phyloP scores from a whole-genome alignment of 2,113 vertebrate genomes.

The Chaenogobius annularis region DNA sequence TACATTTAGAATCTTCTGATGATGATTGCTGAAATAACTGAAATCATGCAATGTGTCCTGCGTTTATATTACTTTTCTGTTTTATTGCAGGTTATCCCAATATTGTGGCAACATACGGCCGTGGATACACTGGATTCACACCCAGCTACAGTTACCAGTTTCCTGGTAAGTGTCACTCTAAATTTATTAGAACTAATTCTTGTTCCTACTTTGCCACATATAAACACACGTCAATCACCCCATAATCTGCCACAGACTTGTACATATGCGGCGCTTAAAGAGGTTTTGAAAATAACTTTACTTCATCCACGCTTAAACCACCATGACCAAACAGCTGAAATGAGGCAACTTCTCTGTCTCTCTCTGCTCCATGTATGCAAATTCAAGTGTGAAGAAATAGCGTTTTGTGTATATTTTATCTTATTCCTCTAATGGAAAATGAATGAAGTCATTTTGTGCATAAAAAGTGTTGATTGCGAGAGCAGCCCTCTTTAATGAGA shows the following conservation, averaged over 20 bases:
- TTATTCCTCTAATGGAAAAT: constrained; percentile 53
- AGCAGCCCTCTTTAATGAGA: constrained; percentile 50
- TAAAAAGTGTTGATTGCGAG: constrained; percentile 68
- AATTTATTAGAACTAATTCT: constrained; percentile 42
- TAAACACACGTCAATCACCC: constrained; percentile 52
- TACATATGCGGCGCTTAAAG: constrained; percentile 55
- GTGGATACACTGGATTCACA: constrained; percentile 97
- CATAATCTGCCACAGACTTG: constrained; percentile 54
- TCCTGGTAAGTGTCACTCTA: constrained; percentile 85
- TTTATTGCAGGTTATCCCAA: constrained; percentile 92
- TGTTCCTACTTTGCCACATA: constrained; percentile 34
- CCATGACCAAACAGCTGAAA: constrained; percentile 71
- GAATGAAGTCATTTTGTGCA: constrained; percentile 62
- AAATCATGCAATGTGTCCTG: constrained; percentile 6
- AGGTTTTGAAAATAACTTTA: constrained; percentile 63
- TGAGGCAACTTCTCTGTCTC: constrained; percentile 49
- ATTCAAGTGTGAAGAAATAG: constrained; percentile 59
- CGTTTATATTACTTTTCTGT: constrained; percentile 24
- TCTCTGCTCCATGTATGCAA: constrained; percentile 69
- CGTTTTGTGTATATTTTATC: constrained; percentile 41
- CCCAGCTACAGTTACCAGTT: constrained; percentile 99
- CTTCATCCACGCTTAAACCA: constrained; percentile 53
- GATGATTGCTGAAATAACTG: neutral
- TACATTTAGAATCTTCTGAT: neutral
- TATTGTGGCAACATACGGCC: constrained; percentile 97